Conservation (phyloP, 2,113 vertebrate species). For the Desmodus rotundus region DNA sequence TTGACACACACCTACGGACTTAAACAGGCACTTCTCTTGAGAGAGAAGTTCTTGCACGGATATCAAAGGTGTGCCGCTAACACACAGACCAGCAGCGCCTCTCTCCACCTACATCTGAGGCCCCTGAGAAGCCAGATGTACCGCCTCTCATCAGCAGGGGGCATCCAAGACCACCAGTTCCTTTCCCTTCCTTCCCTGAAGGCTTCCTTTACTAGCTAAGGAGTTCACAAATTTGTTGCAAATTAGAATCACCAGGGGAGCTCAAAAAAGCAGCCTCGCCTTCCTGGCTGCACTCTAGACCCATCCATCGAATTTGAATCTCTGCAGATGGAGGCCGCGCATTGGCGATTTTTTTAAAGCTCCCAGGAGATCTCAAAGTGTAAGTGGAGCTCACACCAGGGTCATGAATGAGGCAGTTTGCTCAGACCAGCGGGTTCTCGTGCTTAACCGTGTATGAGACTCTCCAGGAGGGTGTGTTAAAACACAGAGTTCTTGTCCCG, state of each 20-base stretch:
- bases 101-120: background rate
- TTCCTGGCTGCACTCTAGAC: background rate
- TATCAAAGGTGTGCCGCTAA: background rate
- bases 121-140: background rate
- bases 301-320: background rate
- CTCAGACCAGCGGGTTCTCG: background rate
- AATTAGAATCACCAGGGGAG: background rate
- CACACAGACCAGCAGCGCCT: accelerated
- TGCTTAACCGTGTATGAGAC: background rate
- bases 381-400: background rate
- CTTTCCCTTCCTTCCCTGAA: background rate
- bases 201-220: background rate
- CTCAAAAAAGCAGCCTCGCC: too few relatives aligned
- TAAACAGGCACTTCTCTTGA: background rate
- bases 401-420: background rate
- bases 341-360: background rate
- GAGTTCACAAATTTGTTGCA: background rate
- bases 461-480: background rate
- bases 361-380: background rate
- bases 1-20: background rate
- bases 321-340: background rate
- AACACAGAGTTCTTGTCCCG: background rate
- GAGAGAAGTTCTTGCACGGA: background rate
- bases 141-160: background rate
- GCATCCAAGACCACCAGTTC: background rate